These are phyloP conservation scores for Ichneumoninae sp. DNA, from an alignment of 2,888 invertebrate species.

Conservation along the genomic window DNA sequence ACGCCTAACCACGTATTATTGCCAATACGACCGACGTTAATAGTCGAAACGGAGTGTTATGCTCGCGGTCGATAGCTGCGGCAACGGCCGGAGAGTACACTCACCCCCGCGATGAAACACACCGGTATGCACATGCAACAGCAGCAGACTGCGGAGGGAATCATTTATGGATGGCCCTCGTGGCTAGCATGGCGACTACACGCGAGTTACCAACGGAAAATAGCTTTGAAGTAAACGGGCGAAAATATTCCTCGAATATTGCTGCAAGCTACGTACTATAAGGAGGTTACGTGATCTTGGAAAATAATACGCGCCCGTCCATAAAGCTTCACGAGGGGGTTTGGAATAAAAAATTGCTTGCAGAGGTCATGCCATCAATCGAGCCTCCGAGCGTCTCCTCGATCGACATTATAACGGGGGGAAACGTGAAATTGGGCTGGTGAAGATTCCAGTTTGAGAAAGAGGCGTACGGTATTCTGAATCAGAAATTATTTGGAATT, in stretches of 20 bases:
- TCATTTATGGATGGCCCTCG: constrained; percentile 1
- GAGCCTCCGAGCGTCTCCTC: background rate
- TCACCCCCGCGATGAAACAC: constrained; percentile 39
- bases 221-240: background rate
- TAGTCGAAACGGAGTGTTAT: constrained; percentile 69
- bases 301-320: background rate
- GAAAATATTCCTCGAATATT: background rate
- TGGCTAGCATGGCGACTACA: constrained; percentile 1
- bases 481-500: background rate
- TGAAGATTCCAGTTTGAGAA: background rate
- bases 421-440: background rate
- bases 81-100: constrained; percentile 39
- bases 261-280: background rate
- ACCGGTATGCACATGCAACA: constrained; percentile 6
- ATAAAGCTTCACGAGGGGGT: background rate
- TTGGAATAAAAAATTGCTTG: background rate
- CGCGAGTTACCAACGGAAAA: constrained; percentile 5
- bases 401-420: background rate
- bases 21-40: constrained; percentile 66
- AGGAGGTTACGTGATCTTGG: background rate
- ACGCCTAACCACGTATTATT: constrained; percentile 67
- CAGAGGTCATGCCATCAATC: background rate
- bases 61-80: constrained; percentile 57
- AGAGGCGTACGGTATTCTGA: background rate
- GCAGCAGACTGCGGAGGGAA: constrained; percentile 4